phyloP scores from a whole-genome alignment of 2,888 invertebrate species.

The Ferrisia virgata region DNA sequence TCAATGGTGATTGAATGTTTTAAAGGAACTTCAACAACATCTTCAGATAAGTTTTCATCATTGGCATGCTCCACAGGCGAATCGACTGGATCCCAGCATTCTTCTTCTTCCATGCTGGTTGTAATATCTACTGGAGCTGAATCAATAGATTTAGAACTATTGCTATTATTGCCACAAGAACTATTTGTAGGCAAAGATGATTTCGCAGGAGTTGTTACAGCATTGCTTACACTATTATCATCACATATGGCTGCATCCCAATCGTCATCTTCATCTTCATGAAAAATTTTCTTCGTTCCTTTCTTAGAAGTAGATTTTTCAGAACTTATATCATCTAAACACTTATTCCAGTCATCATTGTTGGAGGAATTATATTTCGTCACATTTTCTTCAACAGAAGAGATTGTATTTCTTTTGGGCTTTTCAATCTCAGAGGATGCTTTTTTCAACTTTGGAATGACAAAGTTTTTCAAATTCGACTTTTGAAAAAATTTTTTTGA shows the following conservation, averaged over 20 bases:
- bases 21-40: background rate
- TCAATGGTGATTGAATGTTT: background rate
- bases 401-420: background rate
- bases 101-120: background rate
- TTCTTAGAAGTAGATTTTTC: background rate
- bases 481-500: background rate
- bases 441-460: background rate
- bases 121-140: background rate
- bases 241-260: background rate
- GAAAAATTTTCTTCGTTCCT: background rate
- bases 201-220: background rate
- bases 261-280: background rate
- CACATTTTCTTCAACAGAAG: background rate
- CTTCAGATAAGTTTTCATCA: background rate
- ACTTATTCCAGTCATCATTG: background rate
- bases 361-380: background rate
- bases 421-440: background rate
- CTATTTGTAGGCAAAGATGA: background rate
- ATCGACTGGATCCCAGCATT: constrained; percentile 1
- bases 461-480: background rate
- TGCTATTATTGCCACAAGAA: background rate
- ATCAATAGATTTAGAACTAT: background rate
- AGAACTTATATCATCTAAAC: background rate
- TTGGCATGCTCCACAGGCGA: background rate
- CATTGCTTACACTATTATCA: background rate